Conservation (phyloP, 2,797 vertebrate genomes). For the Silurus aristotelis region DNA sequence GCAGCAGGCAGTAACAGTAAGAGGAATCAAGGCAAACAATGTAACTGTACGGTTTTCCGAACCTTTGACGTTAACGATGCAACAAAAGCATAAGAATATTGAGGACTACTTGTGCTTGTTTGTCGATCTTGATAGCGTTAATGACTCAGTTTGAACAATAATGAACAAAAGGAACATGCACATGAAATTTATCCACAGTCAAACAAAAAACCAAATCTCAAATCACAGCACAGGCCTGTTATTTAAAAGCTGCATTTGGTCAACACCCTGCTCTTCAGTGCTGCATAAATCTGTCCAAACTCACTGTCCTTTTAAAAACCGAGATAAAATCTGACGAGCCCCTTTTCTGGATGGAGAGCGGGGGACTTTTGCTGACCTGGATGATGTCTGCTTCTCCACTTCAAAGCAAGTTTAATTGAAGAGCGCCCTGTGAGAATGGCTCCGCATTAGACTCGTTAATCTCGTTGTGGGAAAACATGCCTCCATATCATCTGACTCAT, state of each 20-base stretch:
- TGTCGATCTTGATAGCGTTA: too few relatives aligned
- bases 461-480: slow-evolving; percentile 16
- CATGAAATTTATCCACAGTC: neutral
- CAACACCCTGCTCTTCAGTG: neutral
- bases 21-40: too few relatives aligned
- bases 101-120: too few relatives aligned
- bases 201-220: slow-evolving; percentile 8
- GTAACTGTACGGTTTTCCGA: too few relatives aligned
- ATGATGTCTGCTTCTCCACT: neutral
- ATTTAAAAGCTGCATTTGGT: neutral
- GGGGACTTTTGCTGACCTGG: neutral
- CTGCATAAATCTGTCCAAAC: neutral
- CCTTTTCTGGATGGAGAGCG: neutral
- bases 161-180: too few relatives aligned
- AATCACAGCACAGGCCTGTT: slow-evolving; percentile 2
- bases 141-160: too few relatives aligned
- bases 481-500: slow-evolving; percentile 4
- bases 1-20: too few relatives aligned
- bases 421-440: neutral
- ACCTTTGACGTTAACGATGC: too few relatives aligned
- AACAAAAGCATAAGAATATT: too few relatives aligned
- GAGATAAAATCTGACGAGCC: neutral
- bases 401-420: slow-evolving; percentile 20
- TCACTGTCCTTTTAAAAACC: neutral
- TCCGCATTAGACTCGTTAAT: neutral